Evolutionary conservation across 1,140 invertebrate species (phyloP), one percentile per base, ranked within the genome.

Genomic region (Pseudoatta argentina): DNA sequence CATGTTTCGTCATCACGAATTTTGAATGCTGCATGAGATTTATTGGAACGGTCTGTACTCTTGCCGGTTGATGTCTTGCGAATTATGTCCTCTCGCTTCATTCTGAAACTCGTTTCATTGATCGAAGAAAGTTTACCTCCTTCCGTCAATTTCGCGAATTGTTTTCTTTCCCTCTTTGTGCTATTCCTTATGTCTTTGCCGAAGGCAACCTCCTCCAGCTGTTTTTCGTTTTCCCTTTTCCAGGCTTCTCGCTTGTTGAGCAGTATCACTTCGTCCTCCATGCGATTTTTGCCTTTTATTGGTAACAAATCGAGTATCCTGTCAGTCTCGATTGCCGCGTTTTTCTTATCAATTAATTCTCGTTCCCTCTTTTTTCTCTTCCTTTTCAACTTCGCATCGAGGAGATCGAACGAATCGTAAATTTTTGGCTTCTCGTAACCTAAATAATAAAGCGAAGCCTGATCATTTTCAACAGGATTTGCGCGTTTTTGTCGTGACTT

Each of bases 151-250:
- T 71, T 86, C 34, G 90, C 78, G 39, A 90, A 90, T 34, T 86
- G 30, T 51, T 86, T 57, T n/a, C 86, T 79, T 51, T 91, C 88
- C 10, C 16, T 66, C 16, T 1, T 67, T 12, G 24, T 21, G 18
- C 39, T 72, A 18, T 88, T 91, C 16, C 92, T 85, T 87, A 91
- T 92, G 53, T 92, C 91, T 39, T 87, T 88, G 21, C 92, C 92
- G 53, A 92, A 92, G 7, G 92, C 92, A 0, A 92, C 89, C 51
- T 92, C 92, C 21, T 92, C 90, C 57, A 92, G 30, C 44, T 91
- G 89, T 21, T 86, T 34, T 21, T 91, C 86, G 69, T 92, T 92
- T 44, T 91, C 57, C 39, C 44, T 87, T 48, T 51, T 89, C 92
- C 92, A 92, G 1, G 89, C 86, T 39, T 92, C 90, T 0, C 90